Base-by-base conservation (phyloP, 2,797 vertebrate genomes). In the Oryzias dopingdopingensis region DNA sequence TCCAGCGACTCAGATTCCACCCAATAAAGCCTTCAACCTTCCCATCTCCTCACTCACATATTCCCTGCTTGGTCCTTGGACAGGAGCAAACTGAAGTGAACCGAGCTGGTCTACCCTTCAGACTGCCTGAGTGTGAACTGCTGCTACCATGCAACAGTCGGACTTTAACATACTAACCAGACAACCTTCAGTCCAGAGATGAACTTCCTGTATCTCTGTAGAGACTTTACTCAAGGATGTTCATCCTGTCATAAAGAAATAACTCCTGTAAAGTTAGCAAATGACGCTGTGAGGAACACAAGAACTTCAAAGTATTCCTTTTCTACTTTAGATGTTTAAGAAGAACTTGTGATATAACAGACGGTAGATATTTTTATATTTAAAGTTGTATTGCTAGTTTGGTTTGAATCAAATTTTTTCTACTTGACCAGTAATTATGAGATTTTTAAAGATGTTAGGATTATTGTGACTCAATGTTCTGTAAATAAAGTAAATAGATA, bases 1-100 rank as follows among this genome's bases (percentile, higher is more conserved):
- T 98, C 96, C 77, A 96, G 95, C 77, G 96, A 98, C 88, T 98
- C 96, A 12, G 96, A 98, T 83, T 97, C 94, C 22, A 89, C 95
- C 7, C 94, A 94, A 70, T 97, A 91, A 96, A 43, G n/a, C 3
- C 41, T 4, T 55, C n/a, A 45, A 20, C 4, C 14, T n/a, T 15
- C 22, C 51, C 29, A 5, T 32, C 22, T 62, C 43, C 61, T 14
- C n/a, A 46, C 49, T n/a, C 41, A 52, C 52, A 16, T 12, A 22
- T 51, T 18, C 47, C 18, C 56, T 6, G 7, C 54, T 70, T 59
- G 15, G 14, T 61, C 56, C 55, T 62, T 65, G 77, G 56, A 65
- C 71, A 70, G 76, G 79, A 87, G 86, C 83, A 59, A 60, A 82
- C 18, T 74, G 79, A 80, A 81, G 66, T 78, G 77, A 82, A 82